These are phyloP conservation scores for Morinoia aosen DNA, from an alignment of 2,888 invertebrate genomes.

Conservation along the genomic window DNA sequence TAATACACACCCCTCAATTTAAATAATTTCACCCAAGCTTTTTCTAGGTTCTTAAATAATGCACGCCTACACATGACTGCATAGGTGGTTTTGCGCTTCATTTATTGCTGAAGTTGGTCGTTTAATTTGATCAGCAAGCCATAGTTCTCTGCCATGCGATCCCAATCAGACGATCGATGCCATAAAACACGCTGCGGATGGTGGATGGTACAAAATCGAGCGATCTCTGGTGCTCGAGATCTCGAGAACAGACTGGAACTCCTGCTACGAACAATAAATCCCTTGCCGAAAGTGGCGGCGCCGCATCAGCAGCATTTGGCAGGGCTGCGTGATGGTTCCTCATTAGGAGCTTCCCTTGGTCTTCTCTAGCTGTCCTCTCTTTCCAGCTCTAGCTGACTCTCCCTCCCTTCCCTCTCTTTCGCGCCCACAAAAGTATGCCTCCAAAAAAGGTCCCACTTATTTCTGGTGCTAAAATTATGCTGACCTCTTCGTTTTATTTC, in stretches of 20 bases:
- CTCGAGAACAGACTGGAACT: conserved; percentile 49
- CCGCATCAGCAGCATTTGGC: conserved; percentile 53
- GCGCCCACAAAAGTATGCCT: neutral
- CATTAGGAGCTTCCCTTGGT: conserved; percentile 51
- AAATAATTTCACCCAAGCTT: neutral
- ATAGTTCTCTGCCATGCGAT: conserved; percentile 48
- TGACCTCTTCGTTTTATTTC: neutral
- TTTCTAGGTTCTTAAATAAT: neutral
- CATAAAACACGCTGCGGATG: conserved; percentile 48
- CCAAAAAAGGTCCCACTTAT: conserved; percentile 6
- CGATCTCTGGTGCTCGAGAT: conserved; percentile 44
- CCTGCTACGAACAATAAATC: conserved; percentile 43
- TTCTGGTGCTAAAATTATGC: neutral
- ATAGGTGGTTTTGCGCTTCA: neutral
- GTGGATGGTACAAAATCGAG: conserved; percentile 38
- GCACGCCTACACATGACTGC: neutral
- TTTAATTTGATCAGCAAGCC: conserved; percentile 49
- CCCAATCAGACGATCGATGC: conserved; percentile 28
- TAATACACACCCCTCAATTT: neutral
- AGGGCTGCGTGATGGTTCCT: conserved; percentile 53
- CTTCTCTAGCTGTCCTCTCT: conserved; percentile 49
- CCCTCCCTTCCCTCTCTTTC: conserved; percentile 13
- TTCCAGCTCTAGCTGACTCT: neutral
- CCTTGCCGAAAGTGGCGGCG: conserved; percentile 53
- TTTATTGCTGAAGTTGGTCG: neutral